Evolutionary conservation across 2,888 invertebrate genomes (phyloP).

Genomic region (Meteorus cinctellus): DNA sequence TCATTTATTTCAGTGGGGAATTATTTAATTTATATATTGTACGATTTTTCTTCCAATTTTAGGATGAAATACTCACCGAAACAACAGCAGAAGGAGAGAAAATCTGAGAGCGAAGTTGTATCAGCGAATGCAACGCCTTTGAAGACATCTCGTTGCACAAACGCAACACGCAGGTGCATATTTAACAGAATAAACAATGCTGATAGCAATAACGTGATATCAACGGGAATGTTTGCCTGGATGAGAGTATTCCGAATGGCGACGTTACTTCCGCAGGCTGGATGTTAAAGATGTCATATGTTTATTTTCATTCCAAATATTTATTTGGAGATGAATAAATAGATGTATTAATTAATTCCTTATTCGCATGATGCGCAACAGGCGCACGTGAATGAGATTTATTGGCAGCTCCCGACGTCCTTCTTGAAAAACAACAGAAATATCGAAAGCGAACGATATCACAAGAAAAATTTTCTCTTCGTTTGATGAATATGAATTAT

Average conservation of each 20-base stretch:
- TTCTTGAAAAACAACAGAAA: neutral
- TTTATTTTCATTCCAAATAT: constrained; percentile 26
- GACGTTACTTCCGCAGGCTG: constrained; percentile 67
- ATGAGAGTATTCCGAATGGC: constrained; percentile 71
- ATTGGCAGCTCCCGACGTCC: constrained; percentile 14
- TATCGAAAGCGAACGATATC: too few relatives aligned
- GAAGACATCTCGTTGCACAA: constrained; percentile 50
- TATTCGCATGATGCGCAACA: constrained; percentile 27
- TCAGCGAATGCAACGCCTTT: constrained; percentile 64
- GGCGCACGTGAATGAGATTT: constrained; percentile 28
- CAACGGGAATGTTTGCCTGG: constrained; percentile 70
- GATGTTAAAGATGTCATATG: constrained; percentile 60
- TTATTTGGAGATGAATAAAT: constrained; percentile 25
- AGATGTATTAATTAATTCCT: constrained; percentile 24
- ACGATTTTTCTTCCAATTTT: constrained; percentile 24
- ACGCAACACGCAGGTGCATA: constrained; percentile 20
- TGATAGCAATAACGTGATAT: constrained; percentile 31
- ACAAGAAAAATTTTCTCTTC: neutral
- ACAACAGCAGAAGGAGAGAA: constrained; percentile 68
- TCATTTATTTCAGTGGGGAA: neutral
- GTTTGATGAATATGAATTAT: neutral
- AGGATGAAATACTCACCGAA: constrained; percentile 71
- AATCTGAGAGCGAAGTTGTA: constrained; percentile 69
- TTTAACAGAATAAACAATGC: constrained; percentile 16
- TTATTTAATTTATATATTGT: neutral